A percentile compares a stretch with the other conserved stretches of the same genome.
Evolutionary conservation across 2,113 vertebrate genomes (phyloP).

Genomic region (Ceuthmochares aereus): DNA sequence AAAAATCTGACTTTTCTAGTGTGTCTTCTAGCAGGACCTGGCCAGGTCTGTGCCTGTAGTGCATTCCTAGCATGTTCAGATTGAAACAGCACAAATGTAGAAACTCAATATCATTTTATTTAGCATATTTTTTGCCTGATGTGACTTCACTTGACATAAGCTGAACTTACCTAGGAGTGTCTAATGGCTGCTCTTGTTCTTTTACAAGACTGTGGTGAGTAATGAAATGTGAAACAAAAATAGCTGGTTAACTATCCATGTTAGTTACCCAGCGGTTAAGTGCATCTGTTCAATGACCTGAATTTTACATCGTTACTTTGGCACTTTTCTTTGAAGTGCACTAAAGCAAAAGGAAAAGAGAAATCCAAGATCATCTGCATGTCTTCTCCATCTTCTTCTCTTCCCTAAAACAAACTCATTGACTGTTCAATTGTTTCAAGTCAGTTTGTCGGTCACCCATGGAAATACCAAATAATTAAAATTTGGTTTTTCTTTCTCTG

Average conservation of each 20-base stretch:
- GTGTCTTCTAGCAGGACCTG: background rate
- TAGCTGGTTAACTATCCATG: background rate
- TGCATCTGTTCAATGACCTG: conserved; percentile 18
- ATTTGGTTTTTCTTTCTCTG: background rate
- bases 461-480: background rate
- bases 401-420: background rate
- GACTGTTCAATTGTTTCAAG: background rate
- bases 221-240: background rate
- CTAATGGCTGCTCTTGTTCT: background rate
- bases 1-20: background rate
- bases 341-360: background rate
- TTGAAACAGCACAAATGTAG: background rate
- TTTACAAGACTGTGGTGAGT: background rate
- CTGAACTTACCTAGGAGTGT: background rate
- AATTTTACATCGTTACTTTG: background rate
- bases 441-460: background rate
- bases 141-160: background rate
- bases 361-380: background rate
- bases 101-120: background rate
- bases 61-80: background rate
- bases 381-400: background rate
- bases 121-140: background rate
- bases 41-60: rapidly evolving
- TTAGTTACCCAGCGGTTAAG: background rate
- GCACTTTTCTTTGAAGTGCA: background rate